Conservation (phyloP, 2,113 vertebrate species). For the Brachyhypopomus occidentalis region DNA sequence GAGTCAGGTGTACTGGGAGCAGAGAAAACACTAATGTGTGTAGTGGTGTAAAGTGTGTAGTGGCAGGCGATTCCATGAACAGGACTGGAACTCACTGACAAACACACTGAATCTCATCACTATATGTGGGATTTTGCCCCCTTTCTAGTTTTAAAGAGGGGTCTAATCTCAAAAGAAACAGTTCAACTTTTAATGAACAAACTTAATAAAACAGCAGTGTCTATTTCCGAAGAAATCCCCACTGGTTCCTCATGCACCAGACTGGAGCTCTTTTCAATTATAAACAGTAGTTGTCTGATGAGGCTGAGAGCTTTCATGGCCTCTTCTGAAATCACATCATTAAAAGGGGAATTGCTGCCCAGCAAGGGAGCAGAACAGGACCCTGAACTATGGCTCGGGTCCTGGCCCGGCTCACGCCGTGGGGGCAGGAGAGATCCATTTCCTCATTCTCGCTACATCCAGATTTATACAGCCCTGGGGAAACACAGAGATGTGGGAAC, state of each 20-base stretch:
- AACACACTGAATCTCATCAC: conserved; percentile 15
- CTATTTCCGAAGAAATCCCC: conserved; percentile 69
- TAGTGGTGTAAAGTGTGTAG: too few species aligned
- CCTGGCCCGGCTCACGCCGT: conserved; percentile 32
- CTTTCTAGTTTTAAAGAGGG: conserved; percentile 36
- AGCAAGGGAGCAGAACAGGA: conserved; percentile 40
- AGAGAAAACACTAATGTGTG: too few species aligned
- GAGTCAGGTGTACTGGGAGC: too few species aligned
- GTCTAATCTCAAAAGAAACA: conserved; percentile 56
- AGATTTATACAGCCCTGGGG: conserved; percentile 28
- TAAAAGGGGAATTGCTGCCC: conserved; percentile 64
- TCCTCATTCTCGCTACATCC: conserved; percentile 9
- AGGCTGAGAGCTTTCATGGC: conserved; percentile 61
- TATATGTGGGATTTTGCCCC: conserved; percentile 29
- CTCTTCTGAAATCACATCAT: conserved; percentile 63
- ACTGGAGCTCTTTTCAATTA: conserved; percentile 70
- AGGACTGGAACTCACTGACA: not conserved
- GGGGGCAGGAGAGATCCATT: conserved; percentile 19
- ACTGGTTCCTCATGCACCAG: conserved; percentile 58
- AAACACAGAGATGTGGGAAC: not conserved
- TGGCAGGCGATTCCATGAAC: too few species aligned
- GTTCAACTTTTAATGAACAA: conserved; percentile 68
- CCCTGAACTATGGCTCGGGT: conserved; percentile 26
- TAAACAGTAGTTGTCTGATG: conserved; percentile 56
- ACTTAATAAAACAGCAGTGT: conserved; percentile 66